phyloP scores from a whole-genome alignment of 2,888 invertebrate genomes.

The Volucella zonaria region DNA sequence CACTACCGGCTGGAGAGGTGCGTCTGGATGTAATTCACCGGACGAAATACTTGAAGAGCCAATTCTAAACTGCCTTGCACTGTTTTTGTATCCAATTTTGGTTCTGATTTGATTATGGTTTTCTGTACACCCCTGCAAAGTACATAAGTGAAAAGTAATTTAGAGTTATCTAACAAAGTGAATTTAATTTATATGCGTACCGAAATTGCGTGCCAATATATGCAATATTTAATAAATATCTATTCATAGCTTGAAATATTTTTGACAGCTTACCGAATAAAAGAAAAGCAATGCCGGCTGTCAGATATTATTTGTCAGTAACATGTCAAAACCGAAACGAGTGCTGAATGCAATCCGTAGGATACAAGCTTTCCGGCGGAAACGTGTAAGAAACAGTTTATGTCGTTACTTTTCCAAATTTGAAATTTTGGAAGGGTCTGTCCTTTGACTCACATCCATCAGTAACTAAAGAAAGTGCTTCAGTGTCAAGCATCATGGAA shows the following conservation, averaged over 20 bases:
- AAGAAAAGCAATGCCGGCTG: neutral
- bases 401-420: no score
- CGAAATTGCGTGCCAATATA: slow-evolving; percentile 91
- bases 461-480: no score
- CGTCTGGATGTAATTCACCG: slow-evolving; percentile 85
- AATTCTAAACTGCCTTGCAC: slow-evolving; percentile 90
- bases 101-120: slow-evolving; percentile 83
- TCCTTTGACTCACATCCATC: no score
- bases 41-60: slow-evolving; percentile 84
- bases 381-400: no score
- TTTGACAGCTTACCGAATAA: neutral
- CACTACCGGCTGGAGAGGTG: slow-evolving; percentile 89
- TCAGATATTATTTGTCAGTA: neutral
- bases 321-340: neutral
- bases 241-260: slow-evolving; percentile 83
- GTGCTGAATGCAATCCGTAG: neutral
- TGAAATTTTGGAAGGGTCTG: no score
- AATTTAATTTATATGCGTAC: slow-evolving; percentile 82
- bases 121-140: slow-evolving; percentile 88
- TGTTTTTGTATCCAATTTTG: slow-evolving; percentile 85
- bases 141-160: neutral
- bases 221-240: slow-evolving; percentile 89
- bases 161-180: neutral
- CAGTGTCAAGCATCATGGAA: no score
- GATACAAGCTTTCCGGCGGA: neutral